Percentiles rank a stretch among this genome's conserved stretches.
These are phyloP conservation scores for Micrasema longulum DNA, from an alignment of 1,140 invertebrate species.

Conservation along the genomic window DNA sequence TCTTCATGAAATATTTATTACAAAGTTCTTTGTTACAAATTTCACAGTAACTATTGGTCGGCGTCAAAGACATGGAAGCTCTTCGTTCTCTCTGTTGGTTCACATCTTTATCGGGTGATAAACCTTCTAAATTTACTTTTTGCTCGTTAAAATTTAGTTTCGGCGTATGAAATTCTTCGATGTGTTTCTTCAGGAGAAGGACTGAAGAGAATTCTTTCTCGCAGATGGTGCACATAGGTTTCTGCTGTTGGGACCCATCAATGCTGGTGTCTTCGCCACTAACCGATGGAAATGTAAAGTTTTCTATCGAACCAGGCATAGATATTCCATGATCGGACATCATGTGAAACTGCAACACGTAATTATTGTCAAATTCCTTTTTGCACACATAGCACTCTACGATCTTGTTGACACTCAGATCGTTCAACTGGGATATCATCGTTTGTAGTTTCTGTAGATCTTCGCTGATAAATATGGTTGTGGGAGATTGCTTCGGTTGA, in stretches of 20 bases:
- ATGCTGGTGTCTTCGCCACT: conserved; percentile 44
- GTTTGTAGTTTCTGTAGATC: conserved; percentile 87
- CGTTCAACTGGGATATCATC: conserved; percentile 91
- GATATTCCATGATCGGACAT: conserved; percentile 69
- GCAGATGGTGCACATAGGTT: conserved; percentile 47
- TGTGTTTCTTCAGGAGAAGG: conserved; percentile 57
- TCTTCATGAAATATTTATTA: conserved; percentile 99
- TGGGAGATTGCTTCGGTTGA: conserved; percentile 63
- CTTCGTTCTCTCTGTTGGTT: conserved; percentile 47
- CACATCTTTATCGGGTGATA: conserved; percentile 46
- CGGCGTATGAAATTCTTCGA: conserved; percentile 51
- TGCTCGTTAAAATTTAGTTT: conserved; percentile 43
- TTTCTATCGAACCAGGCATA: conserved; percentile 46
- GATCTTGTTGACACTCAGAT: conserved; percentile 73
- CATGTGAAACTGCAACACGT: conserved; percentile 71
- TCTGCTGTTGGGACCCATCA: conserved; percentile 52
- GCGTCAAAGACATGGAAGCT: conserved; percentile 66
- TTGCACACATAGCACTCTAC: conserved; percentile 71
- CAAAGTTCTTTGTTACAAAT: conserved; percentile 99
- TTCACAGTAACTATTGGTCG: conserved; percentile 93
- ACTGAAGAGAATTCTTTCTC: conserved; percentile 58
- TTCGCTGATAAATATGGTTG: conserved; percentile 66
- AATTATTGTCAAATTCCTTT: conserved; percentile 72
- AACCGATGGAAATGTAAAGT: conserved; percentile 45
- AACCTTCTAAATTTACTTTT: conserved; percentile 34